Percentiles rank a stretch among this genome's conserved stretches.
Conservation (phyloP, 2,113 vertebrate species). For the Antechinus stuartii region DNA sequence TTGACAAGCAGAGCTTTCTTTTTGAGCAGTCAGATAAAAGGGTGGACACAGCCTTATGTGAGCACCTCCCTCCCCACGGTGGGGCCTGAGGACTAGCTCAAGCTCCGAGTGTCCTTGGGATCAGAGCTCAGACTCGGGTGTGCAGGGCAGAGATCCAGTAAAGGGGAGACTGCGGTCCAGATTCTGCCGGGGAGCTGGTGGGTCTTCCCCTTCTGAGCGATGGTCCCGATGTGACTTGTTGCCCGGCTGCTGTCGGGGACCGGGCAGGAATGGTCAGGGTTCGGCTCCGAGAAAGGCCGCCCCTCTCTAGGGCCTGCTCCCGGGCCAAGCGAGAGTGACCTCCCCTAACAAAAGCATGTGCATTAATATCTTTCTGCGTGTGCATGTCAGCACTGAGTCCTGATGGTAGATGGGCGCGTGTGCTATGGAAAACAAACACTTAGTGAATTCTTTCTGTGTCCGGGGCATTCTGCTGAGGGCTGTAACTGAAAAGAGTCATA, state of each 20-base stretch:
- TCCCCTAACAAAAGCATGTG: not conserved
- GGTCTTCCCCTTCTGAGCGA: conserved; percentile 9
- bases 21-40: conserved; percentile 29
- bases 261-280: accelerated
- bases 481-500: not conserved
- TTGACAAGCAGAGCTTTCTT: not conserved
- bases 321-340: not conserved
- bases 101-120: conserved; percentile 40
- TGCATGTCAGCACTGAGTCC: not conserved
- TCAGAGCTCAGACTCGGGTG: conserved; percentile 43
- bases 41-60: not conserved
- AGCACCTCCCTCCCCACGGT: not conserved
- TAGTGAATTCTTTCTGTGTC: not conserved
- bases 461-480: not conserved
- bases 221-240: not conserved
- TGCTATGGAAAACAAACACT: not conserved
- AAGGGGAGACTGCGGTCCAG: conserved; percentile 26
- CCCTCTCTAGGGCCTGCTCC: not conserved
- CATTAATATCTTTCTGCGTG: not conserved
- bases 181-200: not conserved
- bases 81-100: accelerated
- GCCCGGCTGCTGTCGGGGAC: not conserved
- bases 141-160: conserved; percentile 9
- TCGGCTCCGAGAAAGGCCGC: not conserved
- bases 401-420: not conserved